phyloP scores from a whole-genome alignment of 2,888 invertebrate species.

The Drosophila austrosaltans region DNA sequence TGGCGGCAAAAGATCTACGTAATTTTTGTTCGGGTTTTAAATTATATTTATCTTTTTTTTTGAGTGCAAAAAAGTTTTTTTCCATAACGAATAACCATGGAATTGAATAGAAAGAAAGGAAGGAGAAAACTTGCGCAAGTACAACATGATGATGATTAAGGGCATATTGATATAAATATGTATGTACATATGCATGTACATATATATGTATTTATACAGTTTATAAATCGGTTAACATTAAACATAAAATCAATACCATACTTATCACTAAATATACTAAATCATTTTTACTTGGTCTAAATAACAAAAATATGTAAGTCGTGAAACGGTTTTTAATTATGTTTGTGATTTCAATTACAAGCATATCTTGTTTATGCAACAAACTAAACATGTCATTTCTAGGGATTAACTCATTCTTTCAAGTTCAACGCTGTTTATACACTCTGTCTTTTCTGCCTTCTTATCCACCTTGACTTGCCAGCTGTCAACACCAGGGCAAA shows the following conservation, averaged over 20 bases:
- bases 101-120: conserved; percentile 15
- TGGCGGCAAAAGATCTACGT: conserved; percentile 69
- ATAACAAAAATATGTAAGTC: no score
- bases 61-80: conserved; percentile 33
- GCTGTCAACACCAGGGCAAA: conserved; percentile 55
- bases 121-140: conserved; percentile 14
- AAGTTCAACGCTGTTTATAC: conserved; percentile 49
- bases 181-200: no score
- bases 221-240: no score
- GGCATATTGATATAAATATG: no score
- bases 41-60: conserved; percentile 13
- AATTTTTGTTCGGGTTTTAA: conserved; percentile 46
- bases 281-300: no score
- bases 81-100: conserved; percentile 25
- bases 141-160: neutral
- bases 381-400: conserved; percentile 7
- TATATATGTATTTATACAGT: no score
- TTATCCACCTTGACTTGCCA: conserved; percentile 43
- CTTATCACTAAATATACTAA: no score
- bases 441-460: neutral
- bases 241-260: no score
- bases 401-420: conserved; percentile 13
- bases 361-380: neutral
- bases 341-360: no score
- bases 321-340: no score